A percentile compares a stretch with the other conserved stretches of the same genome.
These are phyloP conservation scores for Pecten maximus DNA, from an alignment of 2,888 invertebrate genomes.

Conservation along the genomic window DNA sequence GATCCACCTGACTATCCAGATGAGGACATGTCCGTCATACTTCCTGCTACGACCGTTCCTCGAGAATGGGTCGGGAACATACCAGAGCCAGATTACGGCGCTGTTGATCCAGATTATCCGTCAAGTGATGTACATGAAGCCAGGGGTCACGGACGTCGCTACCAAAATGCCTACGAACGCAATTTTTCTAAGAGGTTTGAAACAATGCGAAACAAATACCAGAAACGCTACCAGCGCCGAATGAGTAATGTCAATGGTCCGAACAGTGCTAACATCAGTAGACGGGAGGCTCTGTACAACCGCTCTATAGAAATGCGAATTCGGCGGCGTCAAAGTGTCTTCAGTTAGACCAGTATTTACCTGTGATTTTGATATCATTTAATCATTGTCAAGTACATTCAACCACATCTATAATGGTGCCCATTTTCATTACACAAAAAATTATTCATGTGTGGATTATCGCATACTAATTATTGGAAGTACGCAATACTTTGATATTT, in stretches of 20 bases:
- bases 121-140: neutral
- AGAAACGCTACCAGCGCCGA: neutral
- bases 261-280: neutral
- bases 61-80: neutral
- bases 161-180: constrained; percentile 40
- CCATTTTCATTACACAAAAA: too few relatives aligned
- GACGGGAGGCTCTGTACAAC: neutral
- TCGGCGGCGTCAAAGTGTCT: neutral
- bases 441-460: too few relatives aligned
- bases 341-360: neutral
- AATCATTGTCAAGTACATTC: too few relatives aligned
- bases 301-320: neutral
- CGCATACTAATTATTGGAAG: too few relatives aligned
- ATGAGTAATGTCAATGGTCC: constrained; percentile 1
- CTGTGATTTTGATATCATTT: too few relatives aligned
- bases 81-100: neutral
- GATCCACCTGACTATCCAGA: constrained; percentile 21
- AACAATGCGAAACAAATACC: constrained; percentile 40
- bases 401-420: too few relatives aligned
- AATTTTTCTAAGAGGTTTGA: constrained; percentile 39
- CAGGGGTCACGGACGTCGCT: neutral
- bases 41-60: neutral
- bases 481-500: too few relatives aligned
- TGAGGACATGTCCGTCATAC: neutral
- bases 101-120: neutral